A percentile compares a stretch with the other conserved stretches of the same genome.
Conservation (phyloP, 1,140 invertebrate species). For the Grapholita molesta region DNA sequence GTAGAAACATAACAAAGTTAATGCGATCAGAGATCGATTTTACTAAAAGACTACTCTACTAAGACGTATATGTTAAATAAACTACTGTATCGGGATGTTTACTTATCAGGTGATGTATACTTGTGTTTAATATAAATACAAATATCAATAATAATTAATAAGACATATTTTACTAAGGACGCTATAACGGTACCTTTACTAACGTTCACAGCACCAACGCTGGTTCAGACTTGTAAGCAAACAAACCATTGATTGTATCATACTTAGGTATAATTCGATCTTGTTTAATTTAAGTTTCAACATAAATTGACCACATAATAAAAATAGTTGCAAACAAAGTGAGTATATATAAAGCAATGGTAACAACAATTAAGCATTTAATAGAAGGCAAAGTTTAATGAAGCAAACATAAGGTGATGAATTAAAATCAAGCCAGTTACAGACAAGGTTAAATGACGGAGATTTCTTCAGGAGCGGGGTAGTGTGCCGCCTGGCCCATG, state of each 20-base stretch:
- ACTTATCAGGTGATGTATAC: neutral
- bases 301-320: neutral
- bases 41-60: neutral
- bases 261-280: neutral
- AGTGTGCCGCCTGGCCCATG: slow-evolving; percentile 70
- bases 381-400: neutral
- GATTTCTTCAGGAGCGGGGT: slow-evolving; percentile 62
- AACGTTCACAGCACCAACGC: neutral
- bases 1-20: slow-evolving; percentile 17
- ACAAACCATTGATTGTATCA: neutral
- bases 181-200: neutral
- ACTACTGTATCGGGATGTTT: neutral
- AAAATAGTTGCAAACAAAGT: neutral
- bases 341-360: neutral
- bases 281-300: neutral
- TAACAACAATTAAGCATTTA: neutral
- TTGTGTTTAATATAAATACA: no score
- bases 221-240: neutral
- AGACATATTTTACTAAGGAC: neutral
- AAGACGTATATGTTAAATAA: neutral
- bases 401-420: slow-evolving; percentile 15
- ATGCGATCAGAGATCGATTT: neutral
- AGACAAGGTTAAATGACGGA: slow-evolving; percentile 51
- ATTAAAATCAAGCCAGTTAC: slow-evolving; percentile 44
- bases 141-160: neutral